Percentiles rank a stretch among this genome's conserved stretches.
Evolutionary conservation across 2,797 vertebrate genomes (phyloP).

Genomic region (Gallinago stenura): DNA sequence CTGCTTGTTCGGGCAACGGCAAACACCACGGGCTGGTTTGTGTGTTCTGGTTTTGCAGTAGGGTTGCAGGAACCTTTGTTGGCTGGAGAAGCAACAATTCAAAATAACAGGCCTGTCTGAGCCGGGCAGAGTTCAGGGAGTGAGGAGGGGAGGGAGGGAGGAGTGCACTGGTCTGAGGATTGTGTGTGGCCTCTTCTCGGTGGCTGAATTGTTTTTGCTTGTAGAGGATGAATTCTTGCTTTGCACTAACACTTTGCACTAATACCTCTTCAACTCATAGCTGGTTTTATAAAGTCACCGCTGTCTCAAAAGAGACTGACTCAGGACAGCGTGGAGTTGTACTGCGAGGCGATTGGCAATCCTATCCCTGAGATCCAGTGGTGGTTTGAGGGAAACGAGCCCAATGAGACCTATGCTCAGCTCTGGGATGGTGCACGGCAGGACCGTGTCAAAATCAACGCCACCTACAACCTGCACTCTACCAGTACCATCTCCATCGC

Average conservation of each 20-base stretch:
- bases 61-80: accelerated
- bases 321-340: slow-evolving; percentile 84
- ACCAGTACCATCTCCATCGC: slow-evolving; percentile 87
- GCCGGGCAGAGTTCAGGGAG: neutral
- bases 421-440: slow-evolving; percentile 90
- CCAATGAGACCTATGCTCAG: slow-evolving; percentile 85
- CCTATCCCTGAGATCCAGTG: slow-evolving; percentile 96
- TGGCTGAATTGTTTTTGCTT: neutral
- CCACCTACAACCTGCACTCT: slow-evolving; percentile 89
- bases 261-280: slow-evolving; percentile 78
- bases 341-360: slow-evolving; percentile 91
- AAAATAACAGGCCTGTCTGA: neutral
- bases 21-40: accelerated
- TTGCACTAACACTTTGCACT: slow-evolving; percentile 72
- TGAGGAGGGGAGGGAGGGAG: neutral
- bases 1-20: neutral
- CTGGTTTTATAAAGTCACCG: slow-evolving; percentile 90
- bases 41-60: accelerated
- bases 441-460: slow-evolving; percentile 87
- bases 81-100: accelerated
- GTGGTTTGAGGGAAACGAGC: slow-evolving; percentile 90
- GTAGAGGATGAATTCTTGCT: slow-evolving; percentile 34
- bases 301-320: slow-evolving; percentile 87
- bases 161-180: accelerated
- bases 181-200: neutral